Evolutionary conservation across 2,797 vertebrate genomes (phyloP).

Genomic region (Aratinga solstitialis): DNA sequence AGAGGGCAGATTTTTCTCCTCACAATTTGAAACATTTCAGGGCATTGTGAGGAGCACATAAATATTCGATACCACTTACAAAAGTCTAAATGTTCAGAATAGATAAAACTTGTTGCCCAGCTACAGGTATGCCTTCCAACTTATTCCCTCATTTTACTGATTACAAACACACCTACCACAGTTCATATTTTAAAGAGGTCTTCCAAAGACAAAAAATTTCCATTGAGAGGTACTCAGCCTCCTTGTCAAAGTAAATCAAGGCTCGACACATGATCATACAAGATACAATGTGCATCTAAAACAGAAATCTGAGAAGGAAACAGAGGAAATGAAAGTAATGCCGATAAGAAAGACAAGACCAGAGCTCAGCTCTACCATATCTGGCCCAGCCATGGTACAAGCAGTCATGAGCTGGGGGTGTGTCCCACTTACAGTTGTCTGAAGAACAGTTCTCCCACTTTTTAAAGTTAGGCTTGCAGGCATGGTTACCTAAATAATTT

Average conservation of each 20-base stretch:
- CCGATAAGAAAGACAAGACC: background rate
- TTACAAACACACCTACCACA: conserved; percentile 37
- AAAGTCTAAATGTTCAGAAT: conserved; percentile 6
- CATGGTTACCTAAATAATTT: conserved; percentile 40
- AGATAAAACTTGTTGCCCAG: background rate
- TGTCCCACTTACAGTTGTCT: background rate
- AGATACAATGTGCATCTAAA: conserved; percentile 1
- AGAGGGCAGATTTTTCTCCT: background rate
- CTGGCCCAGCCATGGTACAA: background rate
- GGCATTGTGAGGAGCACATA: background rate
- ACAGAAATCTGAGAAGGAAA: background rate
- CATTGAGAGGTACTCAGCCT: background rate
- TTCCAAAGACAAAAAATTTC: conserved; percentile 34
- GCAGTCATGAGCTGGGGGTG: background rate
- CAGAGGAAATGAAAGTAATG: background rate
- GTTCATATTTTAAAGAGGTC: background rate
- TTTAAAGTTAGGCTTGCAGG: conserved; percentile 16
- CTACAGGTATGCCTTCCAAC: conserved; percentile 22
- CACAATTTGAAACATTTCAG: conserved; percentile 13
- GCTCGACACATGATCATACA: background rate
- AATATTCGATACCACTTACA: background rate
- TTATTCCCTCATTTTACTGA: background rate
- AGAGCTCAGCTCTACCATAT: background rate
- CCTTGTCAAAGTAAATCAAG: background rate
- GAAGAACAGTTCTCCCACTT: background rate